Conservation (phyloP, 2,888 invertebrate genomes). For the Lottia gigantea region DNA sequence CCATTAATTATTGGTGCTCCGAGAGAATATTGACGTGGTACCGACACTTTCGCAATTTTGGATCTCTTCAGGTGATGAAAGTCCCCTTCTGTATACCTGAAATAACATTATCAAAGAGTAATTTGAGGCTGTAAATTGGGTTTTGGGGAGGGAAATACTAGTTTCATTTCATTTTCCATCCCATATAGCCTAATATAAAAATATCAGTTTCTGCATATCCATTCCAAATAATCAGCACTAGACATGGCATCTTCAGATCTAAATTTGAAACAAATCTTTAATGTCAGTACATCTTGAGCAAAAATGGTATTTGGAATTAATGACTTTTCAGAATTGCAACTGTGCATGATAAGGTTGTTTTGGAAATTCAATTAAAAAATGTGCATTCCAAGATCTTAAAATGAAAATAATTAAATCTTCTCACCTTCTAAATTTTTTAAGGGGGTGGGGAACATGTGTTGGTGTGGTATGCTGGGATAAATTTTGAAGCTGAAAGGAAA, state of each 20-base stretch:
- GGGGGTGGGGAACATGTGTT: slow-evolving; percentile 23
- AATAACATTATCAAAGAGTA: slow-evolving; percentile 7
- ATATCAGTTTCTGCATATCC: too few species aligned
- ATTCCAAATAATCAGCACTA: too few species aligned
- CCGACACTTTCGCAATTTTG: slow-evolving; percentile 40
- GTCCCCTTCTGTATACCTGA: slow-evolving; percentile 62
- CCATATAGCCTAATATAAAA: too few species aligned
- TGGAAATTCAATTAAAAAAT: too few species aligned
- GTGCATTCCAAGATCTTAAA: too few species aligned
- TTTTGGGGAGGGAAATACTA: slow-evolving; percentile 4
- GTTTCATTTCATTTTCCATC: background rate
- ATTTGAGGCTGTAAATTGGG: background rate
- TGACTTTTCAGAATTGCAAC: too few species aligned
- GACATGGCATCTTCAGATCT: too few species aligned
- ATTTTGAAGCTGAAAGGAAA: slow-evolving; percentile 58
- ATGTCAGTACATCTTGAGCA: too few species aligned
- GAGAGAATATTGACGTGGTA: slow-evolving; percentile 56
- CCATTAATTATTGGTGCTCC: slow-evolving; percentile 23
- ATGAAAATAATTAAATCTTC: background rate
- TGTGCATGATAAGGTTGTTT: too few species aligned
- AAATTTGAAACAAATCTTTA: too few species aligned
- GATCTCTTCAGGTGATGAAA: slow-evolving; percentile 59
- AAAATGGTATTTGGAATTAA: too few species aligned
- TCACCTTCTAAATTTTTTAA: slow-evolving; percentile 52
- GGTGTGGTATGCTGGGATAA: slow-evolving; percentile 25